Base-by-base conservation (phyloP, 2,888 invertebrate genomes). In the Tipula lateralis region DNA sequence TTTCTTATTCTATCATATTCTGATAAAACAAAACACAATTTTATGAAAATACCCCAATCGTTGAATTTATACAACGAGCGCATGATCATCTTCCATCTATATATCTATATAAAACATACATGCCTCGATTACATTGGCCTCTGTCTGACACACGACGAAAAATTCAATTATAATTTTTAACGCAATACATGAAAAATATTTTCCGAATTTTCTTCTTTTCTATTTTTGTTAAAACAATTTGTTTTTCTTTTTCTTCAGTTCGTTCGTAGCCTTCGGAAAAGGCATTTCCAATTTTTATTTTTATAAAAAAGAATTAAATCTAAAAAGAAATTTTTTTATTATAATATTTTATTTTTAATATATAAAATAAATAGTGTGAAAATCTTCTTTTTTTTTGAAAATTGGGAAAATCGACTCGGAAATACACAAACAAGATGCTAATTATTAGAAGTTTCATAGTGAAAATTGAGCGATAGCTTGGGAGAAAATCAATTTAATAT, bases 201-300 rank as follows among this genome's bases (percentile, higher is more conserved):
- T 82, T 82, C 30, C 82, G 82, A 30, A 82, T 30, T 82, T 30
- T 66, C 24, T 66, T 66, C 24, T 66, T 66, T 24, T 66, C 24
- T 66, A 66, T 66, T 24, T 66, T 66, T 9, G 1, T 66, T 24
- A 66, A 66, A 66, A 24, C 19, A 50, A 50, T 50, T 50, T 24
- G 19, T 24, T 66, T 66, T 39, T 24, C 24, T 66, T 66, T 50
- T 82, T 82, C 32, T 82, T 82, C 34, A 83, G 83, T 83, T 83
- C 83, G 83, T 32, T 19, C 83, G 16, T 83, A 83, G 34, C 83
- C 83, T 83, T 83, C 83, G 83, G 30, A 82, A 83, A 83, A 83
- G 83, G 83, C 83, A 83, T 34, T 34, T 34, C 83, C 30, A 34
- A 82, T 82, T 82, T 82, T 82, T 82, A 82, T 66, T 82, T 82